Evolutionary conservation across 2,797 vertebrate species (phyloP), one percentile per base, ranked within the genome.

Genomic region (Ctenopoma kingsleyae): DNA sequence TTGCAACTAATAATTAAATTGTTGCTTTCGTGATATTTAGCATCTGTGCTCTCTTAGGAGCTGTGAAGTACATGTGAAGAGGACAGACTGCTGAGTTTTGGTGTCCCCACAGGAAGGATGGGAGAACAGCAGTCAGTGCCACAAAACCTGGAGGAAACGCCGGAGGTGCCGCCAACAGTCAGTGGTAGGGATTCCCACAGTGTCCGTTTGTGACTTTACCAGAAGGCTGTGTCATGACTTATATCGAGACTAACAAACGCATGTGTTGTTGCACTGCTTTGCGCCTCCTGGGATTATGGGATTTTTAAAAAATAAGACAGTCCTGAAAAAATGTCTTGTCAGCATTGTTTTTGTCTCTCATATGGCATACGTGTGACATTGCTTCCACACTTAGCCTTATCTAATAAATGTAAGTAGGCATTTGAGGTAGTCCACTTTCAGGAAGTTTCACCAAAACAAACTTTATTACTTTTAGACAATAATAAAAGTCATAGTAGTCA

Each of bases 21-120:
- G 6, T n/a, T 10, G 15, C 6, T 64, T 38, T 7, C 43, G 11
- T 78, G 17, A 78, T 1, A 13, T 75, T 59, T 12, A n/a, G 47
- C 43, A 0, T 71, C 44, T 70, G 30, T 74, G 55, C n/a, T 22
- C 1, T 51, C 70, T 36, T 27, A 74, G 55, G 62, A 72, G 68
- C 53, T 15, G 54, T 20, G 51, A 36, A 12, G 67, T 67, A 2
- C 68, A 76, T 55, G 78, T 53, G 55, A 76, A 71, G 76, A 71
- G 43, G 44, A 62, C 2, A 23, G 51, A 56, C 74, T 20, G 57
- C 76, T 50, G 71, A 62, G 61, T 6, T 55, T 52, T 16, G 27
- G 67, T 38, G 67, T 67, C 64, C 25, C 71, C 11, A 19, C 47
- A 54, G n/a, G 4, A 2, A 69, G 41, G 76, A 91, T 91, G 90